Evolutionary conservation across 2,888 invertebrate species (phyloP).

Genomic region (Trissolcus brochymenae): DNA sequence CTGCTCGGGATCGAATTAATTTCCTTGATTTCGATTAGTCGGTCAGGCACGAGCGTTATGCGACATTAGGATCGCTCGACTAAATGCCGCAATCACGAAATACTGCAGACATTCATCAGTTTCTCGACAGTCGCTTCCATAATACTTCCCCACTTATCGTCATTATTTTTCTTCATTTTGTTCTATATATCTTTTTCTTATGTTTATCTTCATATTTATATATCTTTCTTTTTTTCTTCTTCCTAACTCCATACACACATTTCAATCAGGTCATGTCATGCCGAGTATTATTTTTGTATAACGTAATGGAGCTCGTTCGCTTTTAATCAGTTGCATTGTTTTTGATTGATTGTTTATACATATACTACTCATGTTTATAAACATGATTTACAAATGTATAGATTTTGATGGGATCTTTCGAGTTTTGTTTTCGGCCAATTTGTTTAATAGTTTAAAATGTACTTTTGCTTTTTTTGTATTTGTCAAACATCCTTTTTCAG

Average conservation of each 20-base stretch:
- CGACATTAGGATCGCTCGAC: conserved; percentile 64
- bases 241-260: background rate
- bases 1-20: conserved; percentile 38
- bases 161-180: no score
- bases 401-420: no score
- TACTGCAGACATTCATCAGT: conserved; percentile 61
- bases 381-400: no score
- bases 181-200: conserved; percentile 4
- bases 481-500: no score
- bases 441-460: no score
- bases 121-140: conserved; percentile 4
- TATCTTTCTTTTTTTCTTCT: background rate
- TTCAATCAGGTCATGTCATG: conserved; percentile 17
- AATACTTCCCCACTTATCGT: background rate
- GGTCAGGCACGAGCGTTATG: conserved; percentile 55
- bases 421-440: no score
- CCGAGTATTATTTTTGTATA: conserved; percentile 11
- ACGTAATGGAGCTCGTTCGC: no score
- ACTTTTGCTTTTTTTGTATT: no score
- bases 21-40: conserved; percentile 38
- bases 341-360: background rate
- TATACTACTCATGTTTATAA: no score
- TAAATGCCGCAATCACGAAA: conserved; percentile 67
- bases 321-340: background rate
- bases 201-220: conserved; percentile 3